Base-by-base conservation (phyloP, 2,888 invertebrate genomes). In the Leptogaster cylindrica region DNA sequence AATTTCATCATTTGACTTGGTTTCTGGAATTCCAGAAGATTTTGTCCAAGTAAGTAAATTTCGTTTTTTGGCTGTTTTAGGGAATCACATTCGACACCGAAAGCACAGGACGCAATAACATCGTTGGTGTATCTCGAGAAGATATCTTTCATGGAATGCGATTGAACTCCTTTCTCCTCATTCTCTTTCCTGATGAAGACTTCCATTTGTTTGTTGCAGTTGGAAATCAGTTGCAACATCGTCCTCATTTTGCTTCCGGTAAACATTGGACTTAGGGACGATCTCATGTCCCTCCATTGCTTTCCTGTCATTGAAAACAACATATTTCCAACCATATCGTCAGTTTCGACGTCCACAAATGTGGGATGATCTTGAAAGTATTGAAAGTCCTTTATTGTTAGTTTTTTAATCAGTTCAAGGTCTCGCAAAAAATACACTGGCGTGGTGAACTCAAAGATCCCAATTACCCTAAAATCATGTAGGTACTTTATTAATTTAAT, bases 381-480 rank as follows among this genome's bases (percentile, higher is more conserved):
- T 50, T 86, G 86, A 39, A 86, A 86, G 70, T 86, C 84, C 72
- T 86, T 86, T 0, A 86, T 80, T 0, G 83, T 81, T 16, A 86
- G 81, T 46, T 76, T 79, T 70, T 84, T 86, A 2, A 85, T 78
- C 10, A 86, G 64, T 33, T 86, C 85, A 0, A 84, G 84, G 73
- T 86, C 86, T 1, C 83, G 78, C 8, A 87, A 76, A 25, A 85
- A 68, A 3, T 83, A 66, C 0, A 82, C 66, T 0, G 84, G 84
- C 0, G 69, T 70, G 0, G 77, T 68, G 23, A 84, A 80, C 72
- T 84, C 83, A 68, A 79, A 85, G 31, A 78, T 73, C 1, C 85
- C 86, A 4, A 78, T 77, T 41, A 84, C 79, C 70, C 85, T 85
- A 69, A 6, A 71, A 67, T 51, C n/a, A n/a, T n/a, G n/a, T n/a